Evolutionary conservation across 2,888 invertebrate species (phyloP).

Genomic region (Yponomeuta plumbellus): DNA sequence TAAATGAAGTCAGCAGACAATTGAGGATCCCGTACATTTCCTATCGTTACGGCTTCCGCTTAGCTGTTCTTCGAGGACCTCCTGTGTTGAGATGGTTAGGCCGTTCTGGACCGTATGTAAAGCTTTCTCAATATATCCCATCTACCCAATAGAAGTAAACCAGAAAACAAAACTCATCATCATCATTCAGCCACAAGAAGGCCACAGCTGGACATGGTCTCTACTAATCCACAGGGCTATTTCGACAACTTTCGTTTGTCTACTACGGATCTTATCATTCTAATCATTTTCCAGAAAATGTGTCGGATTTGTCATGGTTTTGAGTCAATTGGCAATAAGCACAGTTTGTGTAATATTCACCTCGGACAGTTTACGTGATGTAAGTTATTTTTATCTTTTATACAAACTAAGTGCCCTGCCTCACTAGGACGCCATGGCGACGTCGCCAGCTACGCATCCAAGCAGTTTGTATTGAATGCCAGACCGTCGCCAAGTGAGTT

Average conservation of each 20-base stretch:
- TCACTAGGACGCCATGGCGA: too few species aligned
- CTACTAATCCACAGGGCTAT: too few species aligned
- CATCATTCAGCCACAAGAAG: too few species aligned
- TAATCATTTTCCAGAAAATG: constrained; percentile 38
- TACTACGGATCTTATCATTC: too few species aligned
- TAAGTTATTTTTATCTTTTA: constrained; percentile 32
- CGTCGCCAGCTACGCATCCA: too few species aligned
- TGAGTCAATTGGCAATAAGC: constrained; percentile 52
- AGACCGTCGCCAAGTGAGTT: too few species aligned
- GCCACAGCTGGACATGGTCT: too few species aligned
- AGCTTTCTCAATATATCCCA: neutral
- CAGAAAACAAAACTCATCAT: neutral
- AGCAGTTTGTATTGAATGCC: too few species aligned
- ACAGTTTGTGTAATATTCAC: constrained; percentile 49
- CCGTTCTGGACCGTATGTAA: constrained; percentile 44
- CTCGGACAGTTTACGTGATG: constrained; percentile 50
- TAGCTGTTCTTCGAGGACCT: constrained; percentile 50
- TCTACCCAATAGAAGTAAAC: neutral
- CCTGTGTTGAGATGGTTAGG: constrained; percentile 33
- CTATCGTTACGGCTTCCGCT: constrained; percentile 52
- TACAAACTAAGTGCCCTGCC: too few species aligned
- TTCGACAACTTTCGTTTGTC: too few species aligned
- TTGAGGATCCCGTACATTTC: constrained; percentile 45
- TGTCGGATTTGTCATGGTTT: constrained; percentile 46
- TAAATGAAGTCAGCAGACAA: constrained; percentile 45